A percentile compares a stretch with the other conserved stretches of the same genome.
phyloP scores from a whole-genome alignment of 1,140 invertebrate species.

The Anoplolepis gracilipes region DNA sequence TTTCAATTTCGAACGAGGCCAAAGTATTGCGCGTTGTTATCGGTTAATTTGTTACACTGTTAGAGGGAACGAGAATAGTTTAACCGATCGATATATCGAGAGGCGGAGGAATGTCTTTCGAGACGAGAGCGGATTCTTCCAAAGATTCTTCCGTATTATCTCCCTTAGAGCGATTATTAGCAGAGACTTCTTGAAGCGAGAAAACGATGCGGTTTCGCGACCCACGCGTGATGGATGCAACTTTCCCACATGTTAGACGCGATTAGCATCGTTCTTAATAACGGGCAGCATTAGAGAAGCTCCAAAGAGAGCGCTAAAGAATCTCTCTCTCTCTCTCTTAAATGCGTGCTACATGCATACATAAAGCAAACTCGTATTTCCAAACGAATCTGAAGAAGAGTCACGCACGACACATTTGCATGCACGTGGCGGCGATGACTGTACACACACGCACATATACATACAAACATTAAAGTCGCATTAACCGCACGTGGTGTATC shows the following conservation, averaged over 20 bases:
- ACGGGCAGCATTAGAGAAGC: background rate
- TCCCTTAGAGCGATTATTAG: constrained; percentile 42
- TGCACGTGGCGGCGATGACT: background rate
- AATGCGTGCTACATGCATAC: background rate
- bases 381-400: constrained; percentile 1
- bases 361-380: constrained; percentile 38
- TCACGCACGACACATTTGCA: constrained; percentile 45
- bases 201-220: constrained; percentile 47
- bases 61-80: constrained; percentile 23
- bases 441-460: background rate
- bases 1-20: background rate
- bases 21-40: background rate
- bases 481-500: background rate
- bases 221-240: constrained; percentile 41
- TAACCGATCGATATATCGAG: constrained; percentile 16
- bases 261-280: constrained; percentile 36
- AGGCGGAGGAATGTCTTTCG: constrained; percentile 3
- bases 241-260: constrained; percentile 50
- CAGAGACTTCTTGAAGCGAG: constrained; percentile 31
- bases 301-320: background rate
- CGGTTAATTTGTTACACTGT: background rate
- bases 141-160: constrained; percentile 13
- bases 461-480: background rate
- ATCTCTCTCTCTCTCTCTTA: constrained; percentile 7
- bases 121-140: background rate